phyloP scores from a whole-genome alignment of 2,888 invertebrate species.

The Furcula furcula region DNA sequence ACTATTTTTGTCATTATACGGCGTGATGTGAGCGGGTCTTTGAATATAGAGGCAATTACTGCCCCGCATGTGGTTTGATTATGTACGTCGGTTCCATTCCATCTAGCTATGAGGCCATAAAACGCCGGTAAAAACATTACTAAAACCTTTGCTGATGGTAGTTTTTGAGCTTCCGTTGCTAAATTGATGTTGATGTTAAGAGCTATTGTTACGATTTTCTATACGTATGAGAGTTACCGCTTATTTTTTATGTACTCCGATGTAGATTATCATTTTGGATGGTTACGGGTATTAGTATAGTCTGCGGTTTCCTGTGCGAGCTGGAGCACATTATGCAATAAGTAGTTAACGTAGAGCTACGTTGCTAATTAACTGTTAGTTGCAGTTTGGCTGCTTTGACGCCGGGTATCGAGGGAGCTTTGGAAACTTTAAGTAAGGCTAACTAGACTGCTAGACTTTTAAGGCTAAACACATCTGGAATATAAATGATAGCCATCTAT shows the following conservation, averaged over 20 bases:
- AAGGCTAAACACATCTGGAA: too few relatives aligned
- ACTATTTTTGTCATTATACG: conserved; percentile 82
- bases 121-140: conserved; percentile 71
- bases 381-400: conserved; percentile 61
- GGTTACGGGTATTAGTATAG: conserved; percentile 31
- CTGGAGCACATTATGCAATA: conserved; percentile 30
- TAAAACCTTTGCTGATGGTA: conserved; percentile 63
- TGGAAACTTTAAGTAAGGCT: conserved; percentile 35
- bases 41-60: conserved; percentile 81
- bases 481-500: too few relatives aligned
- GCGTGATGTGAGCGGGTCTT: conserved; percentile 79
- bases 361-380: conserved; percentile 62
- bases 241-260: conserved; percentile 33
- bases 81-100: conserved; percentile 72
- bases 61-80: conserved; percentile 81
- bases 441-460: too few relatives aligned
- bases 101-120: conserved; percentile 69
- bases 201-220: conserved; percentile 63
- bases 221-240: conserved; percentile 20
- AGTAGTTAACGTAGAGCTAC: conserved; percentile 37
- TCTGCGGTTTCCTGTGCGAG: conserved; percentile 35
- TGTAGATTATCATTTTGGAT: conserved; percentile 39
- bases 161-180: conserved; percentile 78
- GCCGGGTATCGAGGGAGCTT: conserved; percentile 46
- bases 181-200: conserved; percentile 70